Percentiles rank a stretch among this genome's conserved stretches.
phyloP scores from a whole-genome alignment of 2,888 invertebrate species.

The Xanthia togata region DNA sequence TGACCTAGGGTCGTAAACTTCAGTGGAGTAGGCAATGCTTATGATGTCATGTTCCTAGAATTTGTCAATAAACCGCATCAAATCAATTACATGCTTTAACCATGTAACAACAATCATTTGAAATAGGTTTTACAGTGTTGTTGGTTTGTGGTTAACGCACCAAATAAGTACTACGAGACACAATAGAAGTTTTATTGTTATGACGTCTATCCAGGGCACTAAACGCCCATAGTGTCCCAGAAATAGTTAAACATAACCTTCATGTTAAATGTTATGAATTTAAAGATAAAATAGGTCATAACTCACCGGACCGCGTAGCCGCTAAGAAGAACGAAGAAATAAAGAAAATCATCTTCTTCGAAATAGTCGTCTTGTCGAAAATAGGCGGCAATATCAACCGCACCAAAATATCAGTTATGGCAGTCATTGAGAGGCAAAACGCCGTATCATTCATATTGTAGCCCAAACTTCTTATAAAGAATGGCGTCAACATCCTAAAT shows the following conservation, averaged over 20 bases:
- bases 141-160: neutral
- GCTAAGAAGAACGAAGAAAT: constrained; percentile 93
- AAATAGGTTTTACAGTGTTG: constrained; percentile 1
- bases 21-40: constrained; percentile 4
- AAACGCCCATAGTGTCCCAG: no score
- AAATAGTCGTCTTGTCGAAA: constrained; percentile 92
- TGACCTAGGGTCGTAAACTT: constrained; percentile 41
- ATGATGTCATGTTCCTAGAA: constrained; percentile 13
- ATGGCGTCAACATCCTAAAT: constrained; percentile 93
- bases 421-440: constrained; percentile 93
- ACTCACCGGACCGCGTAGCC: constrained; percentile 93
- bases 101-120: neutral
- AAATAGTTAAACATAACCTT: neutral
- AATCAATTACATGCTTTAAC: constrained; percentile 22
- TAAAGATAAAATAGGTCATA: neutral
- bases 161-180: neutral
- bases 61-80: constrained; percentile 1
- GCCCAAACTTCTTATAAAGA: constrained; percentile 92
- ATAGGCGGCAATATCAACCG: constrained; percentile 93
- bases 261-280: neutral
- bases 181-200: no score
- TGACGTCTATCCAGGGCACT: no score
- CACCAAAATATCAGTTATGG: constrained; percentile 93
- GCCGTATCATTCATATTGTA: constrained; percentile 93
- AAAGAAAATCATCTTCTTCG: constrained; percentile 93